These are phyloP conservation scores for Heliconius charithonia DNA, from an alignment of 2,888 invertebrate genomes.

Conservation along the genomic window DNA sequence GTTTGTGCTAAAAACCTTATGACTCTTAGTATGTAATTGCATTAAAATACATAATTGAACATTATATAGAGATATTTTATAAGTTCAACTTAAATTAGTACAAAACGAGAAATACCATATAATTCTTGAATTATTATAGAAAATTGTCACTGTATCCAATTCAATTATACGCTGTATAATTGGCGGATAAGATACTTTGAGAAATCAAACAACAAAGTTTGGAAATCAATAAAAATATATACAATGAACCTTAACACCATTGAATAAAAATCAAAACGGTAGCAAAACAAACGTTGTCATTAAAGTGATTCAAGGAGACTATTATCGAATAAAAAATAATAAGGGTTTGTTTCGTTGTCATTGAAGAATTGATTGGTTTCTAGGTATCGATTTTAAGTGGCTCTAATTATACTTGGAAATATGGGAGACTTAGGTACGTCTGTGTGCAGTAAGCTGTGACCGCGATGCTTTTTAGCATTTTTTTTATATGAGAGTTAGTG, in stretches of 20 bases:
- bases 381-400: slow-evolving; percentile 63
- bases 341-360: slow-evolving; percentile 58
- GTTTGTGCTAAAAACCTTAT: neutral
- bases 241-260: slow-evolving; percentile 49
- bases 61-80: slow-evolving; percentile 12
- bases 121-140: slow-evolving; percentile 55
- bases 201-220: slow-evolving; percentile 53
- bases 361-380: slow-evolving; percentile 70
- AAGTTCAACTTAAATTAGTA: slow-evolving; percentile 25
- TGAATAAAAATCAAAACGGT: slow-evolving; percentile 39
- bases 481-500: neutral
- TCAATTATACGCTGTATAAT: slow-evolving; percentile 69
- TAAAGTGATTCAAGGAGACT: slow-evolving; percentile 56
- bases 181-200: slow-evolving; percentile 65
- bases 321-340: slow-evolving; percentile 62
- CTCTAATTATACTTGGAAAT: slow-evolving; percentile 63
- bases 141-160: slow-evolving; percentile 68
- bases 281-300: slow-evolving; percentile 40
- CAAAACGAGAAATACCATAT: slow-evolving; percentile 26
- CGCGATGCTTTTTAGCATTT: slow-evolving; percentile 1
- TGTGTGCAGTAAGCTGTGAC: slow-evolving; percentile 21
- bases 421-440: slow-evolving; percentile 37
- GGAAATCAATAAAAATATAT: neutral
- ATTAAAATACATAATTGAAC: slow-evolving; percentile 3
- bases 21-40: neutral